Evolutionary conservation across 2,888 invertebrate species (phyloP), one percentile per base, ranked within the genome.

Genomic region (Nudaria mundana): DNA sequence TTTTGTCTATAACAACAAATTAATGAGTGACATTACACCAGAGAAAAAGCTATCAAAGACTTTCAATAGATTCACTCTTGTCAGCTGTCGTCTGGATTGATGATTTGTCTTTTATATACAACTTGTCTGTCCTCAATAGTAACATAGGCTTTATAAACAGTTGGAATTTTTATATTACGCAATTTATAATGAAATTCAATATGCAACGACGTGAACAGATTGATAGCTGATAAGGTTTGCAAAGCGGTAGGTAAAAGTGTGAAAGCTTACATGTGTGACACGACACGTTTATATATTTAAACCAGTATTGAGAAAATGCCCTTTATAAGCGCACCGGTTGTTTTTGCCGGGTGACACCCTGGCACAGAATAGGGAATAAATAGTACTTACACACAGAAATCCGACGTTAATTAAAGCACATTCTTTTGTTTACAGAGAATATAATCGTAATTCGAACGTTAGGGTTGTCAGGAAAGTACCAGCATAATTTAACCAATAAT

Each of bases 101-200:
- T 42, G 37, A 45, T 47, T 40, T 41, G 38, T 41, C 48, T 42
- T 40, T 37, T 34, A 32, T 37, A 12, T 37, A 48, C 31, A 30
- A 33, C 30, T 37, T 22, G 26, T 37, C 44, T 52, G 37, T 44
- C 18, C 28, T 41, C 39, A 56, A 40, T 44, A 45, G 33, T 14
- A 33, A 32, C 24, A 44, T 5, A 30, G 48, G 48, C 31, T 43
- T 39, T 30, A 10, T 11, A 24, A 24, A 26, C 28, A 18, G 26
- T 13, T 14, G 2, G 20, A 20, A 3, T 3, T 25, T 11, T 25
- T 11, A 1, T 11, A 25, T 25, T 25, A 25, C 1, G 1, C 6
- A 25, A 25, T 20, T 2, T 2, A 5, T 28, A 13, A 28, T 14
- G 28, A 5, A 14, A 28, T 10, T 7, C 6, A 30, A 8, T 24